Base-by-base conservation (phyloP, 2,113 vertebrate species). In the Dromiciops gliroides region DNA sequence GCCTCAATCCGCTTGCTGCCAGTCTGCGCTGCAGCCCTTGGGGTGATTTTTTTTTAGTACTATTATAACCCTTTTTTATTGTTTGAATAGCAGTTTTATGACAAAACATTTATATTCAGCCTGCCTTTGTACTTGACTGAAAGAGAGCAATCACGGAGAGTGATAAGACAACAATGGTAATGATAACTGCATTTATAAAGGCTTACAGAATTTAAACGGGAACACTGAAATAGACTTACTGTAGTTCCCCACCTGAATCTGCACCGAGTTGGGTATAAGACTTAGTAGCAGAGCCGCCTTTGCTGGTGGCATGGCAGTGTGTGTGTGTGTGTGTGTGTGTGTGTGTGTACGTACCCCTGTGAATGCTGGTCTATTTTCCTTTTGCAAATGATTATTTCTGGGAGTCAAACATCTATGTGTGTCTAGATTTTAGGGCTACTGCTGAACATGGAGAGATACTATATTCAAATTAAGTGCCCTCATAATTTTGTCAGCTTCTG, bases 71-170 rank as follows among this genome's bases (percentile, higher is more conserved):
- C 95, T 95, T 98, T 96, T 98, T 98, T 98, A 98, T 98, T 98
- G 98, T 98, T 98, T 98, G 98, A 98, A 98, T 98, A 98, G 98
- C 96, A 98, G 97, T 98, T 98, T 98, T 98, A 98, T 98, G 98
- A 98, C 98, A 98, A 98, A 98, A 98, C 98, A 98, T 98, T 99
- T 99, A 98, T 98, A 98, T 98, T 98, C 98, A 98, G 98, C 83
- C 97, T 98, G 97, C 97, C 97, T 98, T 98, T 98, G 97, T 98
- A 97, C 96, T 98, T 98, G 97, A 97, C 94, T 98, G 98, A 98
- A 98, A 98, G 98, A 98, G 97, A 98, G 97, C 98, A 98, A 98
- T 98, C 97, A 96, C 97, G 94, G 98, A 98, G 97, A 98, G 97
- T 97, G 98, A 98, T 98, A 98, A 98, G 97, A 97, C 97, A 98